Percentiles rank a stretch among this genome's conserved stretches.
These are phyloP conservation scores for Acronicta leporina DNA, from an alignment of 2,888 invertebrate species.

Conservation along the genomic window DNA sequence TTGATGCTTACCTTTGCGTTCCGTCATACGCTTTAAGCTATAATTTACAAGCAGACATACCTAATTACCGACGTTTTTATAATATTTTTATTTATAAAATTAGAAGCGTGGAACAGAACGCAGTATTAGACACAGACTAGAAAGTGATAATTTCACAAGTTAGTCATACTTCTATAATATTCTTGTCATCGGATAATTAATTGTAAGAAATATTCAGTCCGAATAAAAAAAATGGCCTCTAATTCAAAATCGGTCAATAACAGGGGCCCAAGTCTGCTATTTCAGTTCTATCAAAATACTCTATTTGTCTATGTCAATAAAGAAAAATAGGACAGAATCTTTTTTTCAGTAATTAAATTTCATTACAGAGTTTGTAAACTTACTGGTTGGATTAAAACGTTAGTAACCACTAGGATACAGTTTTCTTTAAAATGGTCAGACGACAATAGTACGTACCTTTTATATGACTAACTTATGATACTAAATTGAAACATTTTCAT, in stretches of 20 bases:
- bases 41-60: conserved; percentile 17
- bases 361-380: no score
- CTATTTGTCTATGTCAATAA: no score
- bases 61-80: conserved; percentile 6
- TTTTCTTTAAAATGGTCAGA: not conserved
- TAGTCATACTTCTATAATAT: conserved; percentile 5
- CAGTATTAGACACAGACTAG: conserved; percentile 47
- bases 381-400: no score
- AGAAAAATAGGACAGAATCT: no score
- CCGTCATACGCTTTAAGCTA: conserved; percentile 17
- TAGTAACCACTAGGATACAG: no score
- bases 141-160: conserved; percentile 27
- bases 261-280: no score
- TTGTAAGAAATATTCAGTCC: no score
- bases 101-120: conserved; percentile 35
- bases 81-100: not conserved
- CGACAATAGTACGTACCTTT: conserved; percentile 4
- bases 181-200: conserved; percentile 12
- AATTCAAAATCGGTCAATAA: not conserved
- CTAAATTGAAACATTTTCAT: conserved; percentile 3
- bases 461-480: conserved; percentile 19
- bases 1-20: conserved; percentile 49
- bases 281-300: no score
- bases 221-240: no score
- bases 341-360: no score